Evolutionary conservation across 2,797 vertebrate genomes (phyloP), one percentile per base, ranked within the genome.

Genomic region (Chelon auratus): DNA sequence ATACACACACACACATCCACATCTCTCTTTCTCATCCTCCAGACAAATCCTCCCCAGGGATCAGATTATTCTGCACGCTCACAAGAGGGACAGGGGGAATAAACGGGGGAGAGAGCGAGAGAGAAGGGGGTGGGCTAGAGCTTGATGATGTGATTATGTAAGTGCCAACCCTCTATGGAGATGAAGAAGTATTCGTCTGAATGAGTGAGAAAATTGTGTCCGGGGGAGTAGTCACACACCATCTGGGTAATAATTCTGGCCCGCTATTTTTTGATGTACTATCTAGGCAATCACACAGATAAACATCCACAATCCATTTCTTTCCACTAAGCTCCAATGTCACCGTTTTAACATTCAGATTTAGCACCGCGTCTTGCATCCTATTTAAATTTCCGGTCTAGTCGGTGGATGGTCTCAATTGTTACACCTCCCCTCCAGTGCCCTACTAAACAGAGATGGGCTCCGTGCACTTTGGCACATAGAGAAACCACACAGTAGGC

Each of bases 101-200:
- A 68, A 17, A 17, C 4, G 42, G 13, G 42, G 14, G 78, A 68
- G 64, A 57, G 54, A 59, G 65, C 68, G 50, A 55, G 52, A 22
- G 55, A 40, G 60, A 18, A 26, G 33, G 33, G 70, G 39, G 57
- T 9, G 68, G 42, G 68, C 54, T 68, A 18, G 68, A 72, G 84
- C 63, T 84, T 88, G 86, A 89, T 91, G 88, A 91, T 91, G 82
- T 87, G 87, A 93, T 94, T 94, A 93, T 92, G 89, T 91, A 94
- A 93, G 89, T 85, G 87, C 77, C 85, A 91, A 68, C 54, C 74
- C 87, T 91, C 87, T 84, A 72, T 92, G 89, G 78, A 87, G 84
- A 93, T 86, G 75, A 74, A 82, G 72, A 91, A 89, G 87, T 82
- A 79, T 85, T 77, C 30, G 24, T 82, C 72, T 87, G 84, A 83